Base-by-base conservation (phyloP, 2,888 invertebrate species). In the Leptinotarsa juncta region DNA sequence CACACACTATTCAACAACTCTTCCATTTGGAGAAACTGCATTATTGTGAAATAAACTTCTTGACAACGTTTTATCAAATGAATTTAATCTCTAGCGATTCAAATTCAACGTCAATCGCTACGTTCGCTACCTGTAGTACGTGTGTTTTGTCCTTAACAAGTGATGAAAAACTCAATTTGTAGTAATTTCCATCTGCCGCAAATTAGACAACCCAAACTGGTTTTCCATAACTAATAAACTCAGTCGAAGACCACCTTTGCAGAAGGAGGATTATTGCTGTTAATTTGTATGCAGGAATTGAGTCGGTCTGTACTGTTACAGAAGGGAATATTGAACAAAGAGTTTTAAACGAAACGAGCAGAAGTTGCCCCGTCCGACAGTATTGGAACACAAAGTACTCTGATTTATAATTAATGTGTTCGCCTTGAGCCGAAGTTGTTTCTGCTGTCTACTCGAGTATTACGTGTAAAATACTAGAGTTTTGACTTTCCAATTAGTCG, bases 401-500 rank as follows among this genome's bases (percentile, higher is more conserved):
- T 81, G 82, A 83, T 81, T 81, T 81, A 82, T 82, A 81, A 82
- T 83, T 83, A 83, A 83, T 81, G 80, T 77, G 79, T 80, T 80
- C 78, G 78, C 79, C 77, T 65, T 74, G 72, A 74, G 65, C 73
- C 68, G 70, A 65, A 65, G 77, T 68, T 70, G 70, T 74, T 77
- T 62, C 74, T 75, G 65, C 70, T 68, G 62, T 62, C 62, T 62
- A 62, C 57, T 48, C 66, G 79, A 75, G 80, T 82, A 81, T 82
- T 82, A 82, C 82, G 83, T 82, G 83, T 82, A 81, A 83, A 84
- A 82, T 83, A 84, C 80, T 83, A 80, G 79, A 83, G 83, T 84
- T 84, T 85, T 84, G 84, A 84, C 84, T 85, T 85, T 84, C 84
- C 84, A 85, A 85, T 85, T 85, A 85, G 83, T 81, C 80, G 80